Conservation (phyloP, 2,888 invertebrate genomes). For the Drosophila nr. fundita region DNA sequence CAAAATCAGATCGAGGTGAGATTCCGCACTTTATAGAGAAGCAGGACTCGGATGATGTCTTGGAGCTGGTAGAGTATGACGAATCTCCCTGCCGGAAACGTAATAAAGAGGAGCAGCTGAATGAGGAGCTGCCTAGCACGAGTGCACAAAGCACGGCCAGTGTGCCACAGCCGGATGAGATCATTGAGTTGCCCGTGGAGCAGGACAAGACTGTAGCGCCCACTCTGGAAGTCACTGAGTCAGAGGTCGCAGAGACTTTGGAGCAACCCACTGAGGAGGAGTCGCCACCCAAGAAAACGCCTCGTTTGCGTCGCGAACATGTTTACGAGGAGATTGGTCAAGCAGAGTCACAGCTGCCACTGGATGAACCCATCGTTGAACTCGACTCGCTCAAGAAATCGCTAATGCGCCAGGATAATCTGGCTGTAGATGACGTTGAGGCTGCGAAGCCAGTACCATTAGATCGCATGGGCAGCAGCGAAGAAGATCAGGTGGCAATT, state of each 20-base stretch:
- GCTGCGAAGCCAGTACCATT: constrained; percentile 82
- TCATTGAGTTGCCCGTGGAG: constrained; percentile 80
- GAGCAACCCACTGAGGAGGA: constrained; percentile 32
- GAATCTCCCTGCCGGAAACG: constrained; percentile 84
- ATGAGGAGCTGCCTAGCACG: constrained; percentile 54
- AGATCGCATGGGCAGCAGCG: constrained; percentile 85
- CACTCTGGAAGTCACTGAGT: constrained; percentile 43
- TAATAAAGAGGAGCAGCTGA: constrained; percentile 63
- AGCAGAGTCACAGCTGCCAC: constrained; percentile 25
- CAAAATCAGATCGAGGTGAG: constrained; percentile 86
- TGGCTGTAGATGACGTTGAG: constrained; percentile 86
- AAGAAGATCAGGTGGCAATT: constrained; percentile 77
- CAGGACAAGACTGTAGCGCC: constrained; percentile 55
- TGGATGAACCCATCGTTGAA: constrained; percentile 75
- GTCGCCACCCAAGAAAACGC: constrained; percentile 81
- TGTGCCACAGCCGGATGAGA: constrained; percentile 83
- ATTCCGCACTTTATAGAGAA: constrained; percentile 85
- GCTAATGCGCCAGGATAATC: constrained; percentile 83
- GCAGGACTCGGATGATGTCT: constrained; percentile 85
- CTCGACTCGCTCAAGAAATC: constrained; percentile 82
- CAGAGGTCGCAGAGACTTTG: not conserved
- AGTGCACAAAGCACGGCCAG: constrained; percentile 53
- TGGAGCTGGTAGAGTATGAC: constrained; percentile 84
- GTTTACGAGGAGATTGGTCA: constrained; percentile 88
- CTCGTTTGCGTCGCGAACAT: constrained; percentile 87